A percentile compares a stretch with the other conserved stretches of the same genome.
phyloP scores from a whole-genome alignment of 2,113 vertebrate species.

The Psophia crepitans region DNA sequence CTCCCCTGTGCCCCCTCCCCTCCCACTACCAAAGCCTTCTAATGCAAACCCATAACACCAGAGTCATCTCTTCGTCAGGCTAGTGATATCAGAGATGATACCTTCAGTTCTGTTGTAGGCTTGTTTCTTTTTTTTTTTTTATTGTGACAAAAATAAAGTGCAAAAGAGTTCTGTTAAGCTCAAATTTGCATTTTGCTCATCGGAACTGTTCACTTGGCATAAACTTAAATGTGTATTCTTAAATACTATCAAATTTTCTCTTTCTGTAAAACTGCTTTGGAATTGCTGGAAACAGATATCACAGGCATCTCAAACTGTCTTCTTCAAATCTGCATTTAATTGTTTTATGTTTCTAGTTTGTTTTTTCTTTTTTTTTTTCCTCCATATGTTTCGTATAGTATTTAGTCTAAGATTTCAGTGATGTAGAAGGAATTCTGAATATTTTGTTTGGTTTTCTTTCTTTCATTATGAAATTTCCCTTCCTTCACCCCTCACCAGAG shows the following conservation, averaged over 20 bases:
- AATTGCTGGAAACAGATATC: neutral
- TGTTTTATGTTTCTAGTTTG: too few relatives aligned
- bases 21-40: too few relatives aligned
- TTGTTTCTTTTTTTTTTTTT: neutral
- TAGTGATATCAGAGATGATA: neutral
- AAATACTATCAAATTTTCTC: neutral
- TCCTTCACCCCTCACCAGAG: fast-evolving
- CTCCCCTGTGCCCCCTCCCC: too few relatives aligned
- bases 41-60: too few relatives aligned
- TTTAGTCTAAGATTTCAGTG: neutral
- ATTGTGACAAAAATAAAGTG: neutral
- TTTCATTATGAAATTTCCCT: neutral
- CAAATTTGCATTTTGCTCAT: neutral
- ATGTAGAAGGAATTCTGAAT: neutral
- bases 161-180: neutral
- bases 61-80: too few relatives aligned
- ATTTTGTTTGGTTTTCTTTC: neutral
- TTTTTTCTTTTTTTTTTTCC: neutral
- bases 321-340: neutral
- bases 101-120: neutral
- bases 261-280: neutral
- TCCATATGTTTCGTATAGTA: neutral
- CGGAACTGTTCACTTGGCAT: neutral
- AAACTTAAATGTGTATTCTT: neutral
- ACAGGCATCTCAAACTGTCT: fast-evolving